Evolutionary conservation across 2,113 vertebrate species (phyloP), one percentile per base, ranked within the genome.

Genomic region (Caranx melampygus): DNA sequence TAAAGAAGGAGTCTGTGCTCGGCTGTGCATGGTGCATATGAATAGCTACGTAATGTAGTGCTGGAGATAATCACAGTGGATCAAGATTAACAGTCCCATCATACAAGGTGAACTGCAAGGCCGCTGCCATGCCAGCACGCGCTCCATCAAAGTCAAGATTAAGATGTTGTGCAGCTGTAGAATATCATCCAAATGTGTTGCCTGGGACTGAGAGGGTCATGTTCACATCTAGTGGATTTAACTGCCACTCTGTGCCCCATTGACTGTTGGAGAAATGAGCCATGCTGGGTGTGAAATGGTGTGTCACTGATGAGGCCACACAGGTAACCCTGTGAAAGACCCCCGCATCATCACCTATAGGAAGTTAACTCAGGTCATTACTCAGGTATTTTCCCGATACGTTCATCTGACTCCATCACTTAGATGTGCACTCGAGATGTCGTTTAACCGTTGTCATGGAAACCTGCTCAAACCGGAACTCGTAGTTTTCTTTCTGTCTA

Each of bases 191-290:
- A 15, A 63, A 63, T 51, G 62, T 59, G 79, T 71, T 54, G n/a
- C 37, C 42, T 14, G 59, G 64, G 81, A 72, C 66, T 33, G 54
- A 63, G 49, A 37, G 45, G 60, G 63, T 72, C 66, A 60, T 72
- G 63, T 84, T 75, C 83, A 83, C 64, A 64, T 82, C 45, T 20
- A 20, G 51, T 58, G 60, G 63, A 73, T 83, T 81, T 63, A 77
- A 78, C 64, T 35, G 57, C 54, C 69, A 79, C 75, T 62, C 47
- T 16, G 60, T 65, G 62, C 42, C 65, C 55, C 79, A 49, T 73
- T 76, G 82, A 52, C 82, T 86, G 75, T 35, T 21, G 81, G 74
- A 73, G 81, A 85, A 91, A 86, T 88, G 89, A 87, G 84, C 69
- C 84, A 1, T 88, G 80, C 55, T 85, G 49, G 16, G 35, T 44